Evolutionary conservation across 1,140 invertebrate genomes (phyloP).

Genomic region (Venturia canescens): DNA sequence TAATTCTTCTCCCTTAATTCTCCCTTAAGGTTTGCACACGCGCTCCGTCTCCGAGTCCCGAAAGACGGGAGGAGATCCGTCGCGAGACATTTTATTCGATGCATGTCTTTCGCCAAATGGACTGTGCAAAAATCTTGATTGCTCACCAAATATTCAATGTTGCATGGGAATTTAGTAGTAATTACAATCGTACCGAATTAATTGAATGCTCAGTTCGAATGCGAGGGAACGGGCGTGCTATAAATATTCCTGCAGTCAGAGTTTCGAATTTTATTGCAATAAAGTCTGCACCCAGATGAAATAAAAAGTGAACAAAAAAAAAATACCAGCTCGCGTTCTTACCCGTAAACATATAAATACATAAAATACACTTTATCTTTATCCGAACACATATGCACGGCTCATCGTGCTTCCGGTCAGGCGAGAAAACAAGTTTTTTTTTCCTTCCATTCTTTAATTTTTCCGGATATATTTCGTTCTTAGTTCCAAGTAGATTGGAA

Average conservation of each 20-base stretch:
- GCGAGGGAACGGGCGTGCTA: too few relatives aligned
- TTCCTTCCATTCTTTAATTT: background rate
- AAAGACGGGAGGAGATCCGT: too few relatives aligned
- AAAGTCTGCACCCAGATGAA: background rate
- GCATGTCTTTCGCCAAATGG: too few relatives aligned
- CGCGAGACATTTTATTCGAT: too few relatives aligned
- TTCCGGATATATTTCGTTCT: background rate
- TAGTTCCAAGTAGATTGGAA: background rate
- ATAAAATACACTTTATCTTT: background rate
- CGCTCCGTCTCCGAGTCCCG: too few relatives aligned
- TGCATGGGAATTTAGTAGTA: too few relatives aligned
- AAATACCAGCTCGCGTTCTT: background rate
- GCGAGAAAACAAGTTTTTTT: background rate
- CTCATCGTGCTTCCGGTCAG: background rate
- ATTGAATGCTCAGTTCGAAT: too few relatives aligned
- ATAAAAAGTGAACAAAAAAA: background rate
- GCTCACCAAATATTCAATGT: too few relatives aligned
- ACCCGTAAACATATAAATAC: background rate
- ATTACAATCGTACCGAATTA: too few relatives aligned
- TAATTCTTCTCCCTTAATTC: conserved; percentile 1
- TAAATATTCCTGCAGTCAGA: too few relatives aligned
- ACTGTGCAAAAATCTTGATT: too few relatives aligned
- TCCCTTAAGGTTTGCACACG: background rate
- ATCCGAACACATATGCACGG: background rate
- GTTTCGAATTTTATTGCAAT: too few relatives aligned